Base-by-base conservation (phyloP, 2,797 vertebrate species). In the Varecia variegata region DNA sequence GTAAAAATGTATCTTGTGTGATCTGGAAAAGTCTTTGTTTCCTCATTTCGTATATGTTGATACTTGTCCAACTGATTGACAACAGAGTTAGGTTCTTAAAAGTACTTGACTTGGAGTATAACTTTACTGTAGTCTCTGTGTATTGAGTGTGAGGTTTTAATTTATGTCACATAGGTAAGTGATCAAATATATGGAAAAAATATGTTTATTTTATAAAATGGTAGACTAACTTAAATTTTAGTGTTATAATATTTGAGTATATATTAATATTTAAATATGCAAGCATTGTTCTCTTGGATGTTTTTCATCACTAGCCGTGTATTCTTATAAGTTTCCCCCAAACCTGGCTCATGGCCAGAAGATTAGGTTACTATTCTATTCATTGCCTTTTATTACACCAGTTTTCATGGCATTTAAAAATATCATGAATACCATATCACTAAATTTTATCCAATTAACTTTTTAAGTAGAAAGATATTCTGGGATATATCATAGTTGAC, bases 331-430 rank as follows among this genome's bases (percentile, higher is more conserved):
- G n/a, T 15, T 73, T 74, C 15, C 13, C 12, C 50, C 50, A 67
- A 0, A 23, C 25, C 58, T 68, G 7, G 2, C 54, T 47, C 23
- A 18, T 50, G 40, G 27, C 30, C 56, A 60, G 52, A 27, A 60
- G 25, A 73, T 67, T 76, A 89, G 40, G 20, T 56, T 45, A 89
- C 56, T 88, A 68, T 58, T 93, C 17, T 85, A 25, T 74, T 73
- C 68, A 32, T 82, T 76, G 67, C 7, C 50, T 71, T 93, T 77
- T 45, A 15, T 83, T 96, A 52, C 7, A 67, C 62, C 40, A 90
- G 43, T 90, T 92, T 77, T 94, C 7, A 32, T 96, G 62, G 17
- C 32, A 93, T 79, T 94, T 83, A 65, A 88, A 83, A 85, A 87
- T 76, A 65, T 38, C 94, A 40, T 83, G 35, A 92, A 43, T 81